Conservation (phyloP, 1,140 invertebrate species). For the Drosophila ficusphila region DNA sequence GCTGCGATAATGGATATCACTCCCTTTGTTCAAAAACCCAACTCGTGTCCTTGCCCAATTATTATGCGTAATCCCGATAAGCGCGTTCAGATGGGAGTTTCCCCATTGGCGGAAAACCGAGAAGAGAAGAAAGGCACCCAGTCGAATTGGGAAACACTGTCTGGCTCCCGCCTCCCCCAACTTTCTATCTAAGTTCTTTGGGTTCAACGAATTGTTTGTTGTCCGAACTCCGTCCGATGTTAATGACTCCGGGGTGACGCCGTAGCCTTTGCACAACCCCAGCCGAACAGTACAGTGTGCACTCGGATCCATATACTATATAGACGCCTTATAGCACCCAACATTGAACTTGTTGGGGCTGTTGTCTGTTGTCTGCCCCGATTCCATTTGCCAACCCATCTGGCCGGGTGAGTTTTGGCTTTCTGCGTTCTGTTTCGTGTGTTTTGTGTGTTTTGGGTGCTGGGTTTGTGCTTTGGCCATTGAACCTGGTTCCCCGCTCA, state of each 20-base stretch:
- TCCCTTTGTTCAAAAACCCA: slow-evolving; percentile 6
- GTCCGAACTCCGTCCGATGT: slow-evolving; percentile 32
- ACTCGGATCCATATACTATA: slow-evolving; percentile 1
- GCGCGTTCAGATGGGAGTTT: background rate
- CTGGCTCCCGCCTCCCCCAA: background rate
- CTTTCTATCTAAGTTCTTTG: slow-evolving; percentile 9
- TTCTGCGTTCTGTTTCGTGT: background rate
- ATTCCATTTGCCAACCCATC: slow-evolving; percentile 43
- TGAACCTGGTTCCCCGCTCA: slow-evolving; percentile 39
- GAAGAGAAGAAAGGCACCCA: background rate
- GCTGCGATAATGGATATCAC: background rate
- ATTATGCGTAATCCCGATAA: background rate
- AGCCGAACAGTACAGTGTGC: background rate
- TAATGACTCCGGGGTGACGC: slow-evolving; percentile 25
- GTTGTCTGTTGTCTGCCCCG: slow-evolving; percentile 1
- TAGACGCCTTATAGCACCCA: slow-evolving; percentile 8
- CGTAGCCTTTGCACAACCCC: slow-evolving; percentile 32
- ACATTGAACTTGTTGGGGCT: slow-evolving; percentile 24
- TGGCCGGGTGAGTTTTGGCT: slow-evolving; percentile 33
- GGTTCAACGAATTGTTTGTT: slow-evolving; percentile 42
- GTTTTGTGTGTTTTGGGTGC: slow-evolving; percentile 4
- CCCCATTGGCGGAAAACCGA: slow-evolving; percentile 1
- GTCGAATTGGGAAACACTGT: background rate
- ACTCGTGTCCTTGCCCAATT: slow-evolving; percentile 31
- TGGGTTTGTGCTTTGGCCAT: slow-evolving; percentile 36